Percentiles rank a stretch among this genome's conserved stretches.
Conservation (phyloP, 2,888 invertebrate genomes). For the Melanostoma mellinum region DNA sequence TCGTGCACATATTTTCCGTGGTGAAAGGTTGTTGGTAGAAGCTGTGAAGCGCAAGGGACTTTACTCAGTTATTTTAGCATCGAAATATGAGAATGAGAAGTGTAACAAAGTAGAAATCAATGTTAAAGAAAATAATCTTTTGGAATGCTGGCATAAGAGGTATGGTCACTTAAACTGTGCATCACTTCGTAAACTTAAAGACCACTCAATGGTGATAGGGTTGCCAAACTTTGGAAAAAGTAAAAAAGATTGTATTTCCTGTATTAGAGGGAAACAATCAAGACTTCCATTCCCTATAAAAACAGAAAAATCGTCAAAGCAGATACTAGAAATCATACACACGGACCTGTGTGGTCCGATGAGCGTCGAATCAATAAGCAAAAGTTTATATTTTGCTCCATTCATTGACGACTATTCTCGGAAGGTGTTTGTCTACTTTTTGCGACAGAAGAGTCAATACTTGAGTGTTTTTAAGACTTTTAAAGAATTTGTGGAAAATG, state of each 20-base stretch:
- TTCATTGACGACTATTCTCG: slow-evolving; percentile 52
- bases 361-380: too few relatives aligned
- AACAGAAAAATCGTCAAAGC: slow-evolving; percentile 24
- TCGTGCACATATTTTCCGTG: slow-evolving; percentile 5
- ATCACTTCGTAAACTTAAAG: slow-evolving; percentile 30
- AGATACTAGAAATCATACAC: slow-evolving; percentile 37
- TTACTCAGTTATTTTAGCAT: slow-evolving; percentile 15
- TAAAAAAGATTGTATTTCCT: slow-evolving; percentile 28
- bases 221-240: slow-evolving; percentile 32
- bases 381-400: neutral
- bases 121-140: slow-evolving; percentile 16
- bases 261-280: slow-evolving; percentile 39
- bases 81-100: neutral
- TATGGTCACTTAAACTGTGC: slow-evolving; percentile 41
- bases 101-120: neutral
- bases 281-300: slow-evolving; percentile 28
- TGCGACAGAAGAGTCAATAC: slow-evolving; percentile 14
- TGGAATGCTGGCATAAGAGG: slow-evolving; percentile 47
- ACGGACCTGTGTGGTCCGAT: too few relatives aligned
- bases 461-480: slow-evolving; percentile 32
- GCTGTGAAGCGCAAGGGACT: slow-evolving; percentile 21
- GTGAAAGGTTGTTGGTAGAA: slow-evolving; percentile 5
- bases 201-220: slow-evolving; percentile 39
- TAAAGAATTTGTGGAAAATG: slow-evolving; percentile 16
- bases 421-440: slow-evolving; percentile 28